Base-by-base conservation (phyloP, 2,113 vertebrate species). In the Ameiurus melas region DNA sequence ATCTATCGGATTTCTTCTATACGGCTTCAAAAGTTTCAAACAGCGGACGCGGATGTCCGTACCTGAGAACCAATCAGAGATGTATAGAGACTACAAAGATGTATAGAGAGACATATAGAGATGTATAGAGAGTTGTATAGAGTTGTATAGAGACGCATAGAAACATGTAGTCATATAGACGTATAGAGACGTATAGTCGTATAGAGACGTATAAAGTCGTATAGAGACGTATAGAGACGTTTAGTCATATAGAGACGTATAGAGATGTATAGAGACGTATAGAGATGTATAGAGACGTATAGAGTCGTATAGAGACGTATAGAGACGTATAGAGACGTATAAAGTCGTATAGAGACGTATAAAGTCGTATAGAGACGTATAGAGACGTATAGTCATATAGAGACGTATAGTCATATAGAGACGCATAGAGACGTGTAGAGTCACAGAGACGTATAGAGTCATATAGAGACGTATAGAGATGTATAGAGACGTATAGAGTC, bases 1-100 rank as follows among this genome's bases (percentile, higher is more conserved):
- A 2, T 96, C 91, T 14, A 94, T 92, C 0, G 95, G 92, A 90
- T 97, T 98, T 90, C 94, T 95, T 33, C 92, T 92, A 14, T 97
- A 98, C 0, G 96, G 96, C 91, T 97, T 98, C 8, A 99, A 10
- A 4, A 98, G 93, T 82, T 94, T 97, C 53, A 98, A 84, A 90
- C 98, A 98, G 22, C 97, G 97, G 4, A 98, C 97, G 60, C 94
- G 94, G 84, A 99, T 90, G 25, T 98, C 96, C 0, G 95, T 97
- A 3, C 98, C 98, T 99, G 90, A 39, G 33, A n/a, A 77, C 73
- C 85, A 84, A 87, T 80, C 71, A 80, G 57, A 5, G 1, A 0
- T 51, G 30, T 39, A 39, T 73, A 22, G 36, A 14, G 19, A 2
- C 20, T 73, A 33, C 19, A 20, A 8, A 20, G 22, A 22, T 73